A percentile compares a stretch with the other conserved stretches of the same genome.
These are phyloP conservation scores for Alentia gelatinosa DNA, from an alignment of 2,888 invertebrate species.

Conservation along the genomic window DNA sequence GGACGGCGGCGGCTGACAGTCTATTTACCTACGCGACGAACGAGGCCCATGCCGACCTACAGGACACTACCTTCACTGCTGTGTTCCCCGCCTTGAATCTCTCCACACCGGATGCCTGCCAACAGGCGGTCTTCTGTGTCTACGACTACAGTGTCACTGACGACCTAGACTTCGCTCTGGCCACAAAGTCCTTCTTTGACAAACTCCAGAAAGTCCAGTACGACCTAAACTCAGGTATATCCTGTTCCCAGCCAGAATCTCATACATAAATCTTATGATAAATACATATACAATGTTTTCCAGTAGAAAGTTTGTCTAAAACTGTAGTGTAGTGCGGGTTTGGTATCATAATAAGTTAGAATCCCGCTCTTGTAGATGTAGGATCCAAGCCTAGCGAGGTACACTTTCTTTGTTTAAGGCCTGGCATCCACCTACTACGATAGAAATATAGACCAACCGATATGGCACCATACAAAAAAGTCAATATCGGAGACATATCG, in stretches of 20 bases:
- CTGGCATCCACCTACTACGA: no score
- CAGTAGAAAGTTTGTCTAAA: background rate
- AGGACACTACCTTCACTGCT: background rate
- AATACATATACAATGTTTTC: background rate
- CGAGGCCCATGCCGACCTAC: background rate
- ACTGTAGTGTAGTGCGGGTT: background rate
- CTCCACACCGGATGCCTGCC: background rate
- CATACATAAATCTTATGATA: background rate
- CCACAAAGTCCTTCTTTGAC: background rate
- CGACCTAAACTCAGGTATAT: slow-evolving; percentile 1
- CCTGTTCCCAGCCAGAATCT: no score
- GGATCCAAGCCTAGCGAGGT: no score
- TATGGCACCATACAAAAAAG: no score
- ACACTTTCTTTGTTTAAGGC: no score
- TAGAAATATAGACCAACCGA: no score
- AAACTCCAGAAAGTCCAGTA: background rate
- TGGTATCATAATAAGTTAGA: background rate
- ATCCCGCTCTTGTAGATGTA: background rate
- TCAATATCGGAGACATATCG: no score
- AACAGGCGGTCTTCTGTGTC: background rate
- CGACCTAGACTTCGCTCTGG: background rate
- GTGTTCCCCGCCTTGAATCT: no score
- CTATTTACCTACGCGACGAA: background rate
- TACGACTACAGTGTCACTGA: background rate
- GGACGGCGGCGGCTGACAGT: background rate